Base-by-base conservation (phyloP, 2,797 vertebrate species). In the Scyliorhinus canicula region DNA sequence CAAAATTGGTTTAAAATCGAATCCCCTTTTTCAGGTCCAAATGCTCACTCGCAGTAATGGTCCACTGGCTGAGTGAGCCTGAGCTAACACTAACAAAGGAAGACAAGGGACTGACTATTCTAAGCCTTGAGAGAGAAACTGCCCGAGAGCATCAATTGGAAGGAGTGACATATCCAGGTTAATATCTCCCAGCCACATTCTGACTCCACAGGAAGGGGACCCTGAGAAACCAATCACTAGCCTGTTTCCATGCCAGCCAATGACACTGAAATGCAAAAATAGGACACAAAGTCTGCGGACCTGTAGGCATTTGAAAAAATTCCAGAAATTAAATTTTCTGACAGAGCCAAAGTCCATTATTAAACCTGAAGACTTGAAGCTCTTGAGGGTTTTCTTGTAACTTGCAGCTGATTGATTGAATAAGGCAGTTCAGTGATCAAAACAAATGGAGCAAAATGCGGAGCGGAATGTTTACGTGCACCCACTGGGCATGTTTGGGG, bases 221-320 rank as follows among this genome's bases (percentile, higher is more conserved):
- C 8, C 28, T 96, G 95, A 40, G 52, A 96, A 96, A 94, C 95
- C 95, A 96, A 95, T 96, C 91, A 60, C 95, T 57, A 95, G 14
- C 95, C 95, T 95, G 95, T 95, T 77, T 96, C 65, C 88, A 65
- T 95, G 95, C 95, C 95, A 96, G 96, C 96, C 96, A 96, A 96
- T 28, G 28, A 69, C n/a, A 94, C 69, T 94, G 93, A 71, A 94
- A 74, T n/a, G 47, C 47, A 55, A 94, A 94, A 94, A 35, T 94
- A 94, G 93, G 93, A 94, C 93, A 71, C 65, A 35, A 69, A 52
- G 67, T 52, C 67, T 93, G 14, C 47, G 86, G 93, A 74, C 47
- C 31, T 71, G 26, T 52, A 52, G 93, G 28, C 31, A 94, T 74
- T 47, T 52, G 93, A 52, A 69, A 16, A 35, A 94, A 55, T 50